phyloP scores from a whole-genome alignment of 2,888 invertebrate species.

The Chymomyza amoena region DNA sequence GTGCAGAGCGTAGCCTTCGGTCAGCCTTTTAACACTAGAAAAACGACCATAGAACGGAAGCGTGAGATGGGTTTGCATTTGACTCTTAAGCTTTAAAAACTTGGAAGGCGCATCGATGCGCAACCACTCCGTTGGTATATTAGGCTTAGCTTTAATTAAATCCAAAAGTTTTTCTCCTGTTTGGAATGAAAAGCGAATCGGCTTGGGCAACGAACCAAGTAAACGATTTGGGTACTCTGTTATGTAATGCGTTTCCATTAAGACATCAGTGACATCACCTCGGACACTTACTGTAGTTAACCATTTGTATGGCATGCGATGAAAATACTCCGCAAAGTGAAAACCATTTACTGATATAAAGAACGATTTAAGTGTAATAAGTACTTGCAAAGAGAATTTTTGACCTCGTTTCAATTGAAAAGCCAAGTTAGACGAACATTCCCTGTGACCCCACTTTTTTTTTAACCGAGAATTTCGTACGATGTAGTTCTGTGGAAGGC shows the following conservation, averaged over 20 bases:
- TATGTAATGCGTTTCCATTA: constrained; percentile 76
- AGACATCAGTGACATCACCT: constrained; percentile 81
- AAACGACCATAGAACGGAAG: constrained; percentile 76
- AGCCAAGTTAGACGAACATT: constrained; percentile 81
- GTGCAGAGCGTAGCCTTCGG: constrained; percentile 79
- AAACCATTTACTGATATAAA: constrained; percentile 85
- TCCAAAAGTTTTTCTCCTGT: not conserved
- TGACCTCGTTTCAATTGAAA: constrained; percentile 67
- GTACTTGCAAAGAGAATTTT: constrained; percentile 80
- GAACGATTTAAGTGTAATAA: constrained; percentile 82
- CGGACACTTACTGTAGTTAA: constrained; percentile 82
- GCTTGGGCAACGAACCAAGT: constrained; percentile 19
- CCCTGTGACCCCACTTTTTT: constrained; percentile 86
- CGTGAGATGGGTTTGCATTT: constrained; percentile 29
- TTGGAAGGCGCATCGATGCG: constrained; percentile 10
- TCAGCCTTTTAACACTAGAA: constrained; percentile 64
- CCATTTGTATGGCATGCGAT: constrained; percentile 81
- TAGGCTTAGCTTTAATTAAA: not conserved
- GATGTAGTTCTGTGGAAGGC: constrained; percentile 86
- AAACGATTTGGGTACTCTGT: constrained; percentile 67
- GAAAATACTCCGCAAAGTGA: constrained; percentile 84
- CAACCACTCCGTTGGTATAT: constrained; percentile 23
- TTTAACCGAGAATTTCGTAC: constrained; percentile 85
- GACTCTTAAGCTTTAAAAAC: constrained; percentile 2
- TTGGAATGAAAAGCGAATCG: constrained; percentile 9